These are phyloP conservation scores for Vulpes ferrilata DNA, from an alignment of 2,113 vertebrate genomes.

Conservation along the genomic window DNA sequence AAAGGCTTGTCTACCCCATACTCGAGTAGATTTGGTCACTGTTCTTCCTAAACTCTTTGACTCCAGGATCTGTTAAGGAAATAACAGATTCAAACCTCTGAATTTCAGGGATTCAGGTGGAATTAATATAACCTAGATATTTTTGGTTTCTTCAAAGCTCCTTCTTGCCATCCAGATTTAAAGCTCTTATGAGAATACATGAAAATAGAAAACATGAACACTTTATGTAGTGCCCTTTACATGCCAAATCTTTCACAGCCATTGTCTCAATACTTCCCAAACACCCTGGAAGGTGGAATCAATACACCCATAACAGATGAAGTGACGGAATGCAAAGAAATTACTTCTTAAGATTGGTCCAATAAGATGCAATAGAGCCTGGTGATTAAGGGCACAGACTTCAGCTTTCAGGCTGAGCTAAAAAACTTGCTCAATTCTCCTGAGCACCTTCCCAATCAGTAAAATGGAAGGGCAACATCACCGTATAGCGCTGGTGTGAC, in stretches of 20 bases:
- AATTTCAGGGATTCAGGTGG: background rate
- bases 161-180: background rate
- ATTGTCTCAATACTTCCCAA: background rate
- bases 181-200: background rate
- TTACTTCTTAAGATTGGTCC: background rate
- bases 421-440: background rate
- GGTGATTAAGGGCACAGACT: background rate
- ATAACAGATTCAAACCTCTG: background rate
- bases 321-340: background rate
- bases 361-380: background rate
- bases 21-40: background rate
- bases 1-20: background rate
- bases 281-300: background rate
- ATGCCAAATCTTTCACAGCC: background rate
- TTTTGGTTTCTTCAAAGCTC: background rate
- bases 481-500: background rate
- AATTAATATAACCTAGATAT: background rate
- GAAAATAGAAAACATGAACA: background rate
- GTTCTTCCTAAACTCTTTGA: background rate
- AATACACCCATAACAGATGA: background rate
- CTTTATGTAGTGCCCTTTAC: background rate
- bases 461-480: background rate
- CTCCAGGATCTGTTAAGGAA: background rate
- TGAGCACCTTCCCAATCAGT: background rate
- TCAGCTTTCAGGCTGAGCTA: background rate